Evolutionary conservation across 2,797 vertebrate genomes (phyloP).

Genomic region (Chrysocyon brachyurus): DNA sequence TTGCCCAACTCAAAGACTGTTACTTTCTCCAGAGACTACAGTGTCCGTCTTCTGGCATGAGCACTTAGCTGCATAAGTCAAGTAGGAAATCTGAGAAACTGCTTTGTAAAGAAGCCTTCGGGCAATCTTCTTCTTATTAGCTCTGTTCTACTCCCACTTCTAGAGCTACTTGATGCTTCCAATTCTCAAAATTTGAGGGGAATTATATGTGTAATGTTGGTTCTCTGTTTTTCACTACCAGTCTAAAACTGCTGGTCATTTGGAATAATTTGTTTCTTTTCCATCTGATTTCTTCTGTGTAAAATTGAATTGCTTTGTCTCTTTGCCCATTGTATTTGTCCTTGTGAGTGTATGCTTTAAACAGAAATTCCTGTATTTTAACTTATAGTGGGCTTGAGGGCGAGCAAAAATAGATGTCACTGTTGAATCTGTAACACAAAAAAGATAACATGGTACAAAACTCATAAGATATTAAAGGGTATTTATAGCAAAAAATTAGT

Average conservation of each 20-base stretch:
- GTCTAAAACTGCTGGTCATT: not conserved
- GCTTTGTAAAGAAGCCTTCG: not conserved
- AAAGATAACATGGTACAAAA: not conserved
- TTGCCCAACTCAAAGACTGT: not conserved
- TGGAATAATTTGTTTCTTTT: constrained; percentile 4
- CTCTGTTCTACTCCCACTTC: not conserved
- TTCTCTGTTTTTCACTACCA: not conserved
- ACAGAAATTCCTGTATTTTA: not conserved
- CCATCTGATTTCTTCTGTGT: not conserved
- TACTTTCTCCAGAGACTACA: not conserved
- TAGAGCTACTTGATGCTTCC: not conserved
- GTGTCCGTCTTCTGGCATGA: not conserved
- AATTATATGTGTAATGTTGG: not conserved
- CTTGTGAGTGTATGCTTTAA: not conserved
- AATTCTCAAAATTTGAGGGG: not conserved
- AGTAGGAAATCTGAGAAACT: not conserved
- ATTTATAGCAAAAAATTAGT: not conserved
- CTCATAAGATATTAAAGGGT: not conserved
- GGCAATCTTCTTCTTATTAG: not conserved
- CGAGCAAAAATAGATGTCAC: not conserved
- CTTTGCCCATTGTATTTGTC: not conserved
- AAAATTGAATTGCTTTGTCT: constrained; percentile 31
- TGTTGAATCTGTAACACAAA: not conserved
- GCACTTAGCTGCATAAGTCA: not conserved
- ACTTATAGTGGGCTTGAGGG: not conserved